Evolutionary conservation across 1,140 invertebrate species (phyloP).

Genomic region (Psilanteris sp.): DNA sequence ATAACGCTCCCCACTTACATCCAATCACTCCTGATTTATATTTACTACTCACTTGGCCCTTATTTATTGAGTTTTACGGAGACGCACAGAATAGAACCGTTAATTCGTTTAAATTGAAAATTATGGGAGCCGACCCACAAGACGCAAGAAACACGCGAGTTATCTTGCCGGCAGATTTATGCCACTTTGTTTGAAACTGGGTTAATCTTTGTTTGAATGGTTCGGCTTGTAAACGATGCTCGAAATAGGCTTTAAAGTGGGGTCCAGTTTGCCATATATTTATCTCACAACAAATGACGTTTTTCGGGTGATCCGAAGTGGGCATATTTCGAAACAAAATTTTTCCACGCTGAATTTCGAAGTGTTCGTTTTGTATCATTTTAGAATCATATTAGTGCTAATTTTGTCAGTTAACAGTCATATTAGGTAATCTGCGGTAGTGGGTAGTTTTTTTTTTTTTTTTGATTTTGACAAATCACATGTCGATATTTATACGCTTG

Average conservation of each 20-base stretch:
- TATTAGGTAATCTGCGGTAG: no score
- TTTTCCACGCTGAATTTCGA: no score
- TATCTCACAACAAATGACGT: no score
- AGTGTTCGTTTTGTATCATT: no score
- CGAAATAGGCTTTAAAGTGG: conserved; percentile 25
- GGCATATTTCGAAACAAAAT: no score
- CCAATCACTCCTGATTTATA: conserved; percentile 81
- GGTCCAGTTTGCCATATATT: no score
- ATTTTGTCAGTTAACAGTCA: no score
- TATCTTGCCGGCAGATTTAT: conserved; percentile 41
- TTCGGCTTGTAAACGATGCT: conserved; percentile 31
- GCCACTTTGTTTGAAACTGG: conserved; percentile 43
- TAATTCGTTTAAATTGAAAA: conserved; percentile 80
- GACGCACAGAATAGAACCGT: conserved; percentile 76
- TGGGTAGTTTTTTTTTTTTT: no score
- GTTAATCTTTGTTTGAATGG: conserved; percentile 50
- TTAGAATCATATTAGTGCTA: no score
- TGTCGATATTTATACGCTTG: no score
- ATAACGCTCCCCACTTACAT: conserved; percentile 81
- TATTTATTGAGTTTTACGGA: conserved; percentile 78
- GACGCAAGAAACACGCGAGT: conserved; percentile 35
- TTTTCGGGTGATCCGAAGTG: no score
- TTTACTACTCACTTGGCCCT: conserved; percentile 80
- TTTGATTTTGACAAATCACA: no score
- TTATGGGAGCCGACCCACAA: conserved; percentile 67